A percentile compares a stretch with the other conserved stretches of the same genome.
Evolutionary conservation across 2,797 vertebrate genomes (phyloP).

Genomic region (Pangasius sanitwongsei): DNA sequence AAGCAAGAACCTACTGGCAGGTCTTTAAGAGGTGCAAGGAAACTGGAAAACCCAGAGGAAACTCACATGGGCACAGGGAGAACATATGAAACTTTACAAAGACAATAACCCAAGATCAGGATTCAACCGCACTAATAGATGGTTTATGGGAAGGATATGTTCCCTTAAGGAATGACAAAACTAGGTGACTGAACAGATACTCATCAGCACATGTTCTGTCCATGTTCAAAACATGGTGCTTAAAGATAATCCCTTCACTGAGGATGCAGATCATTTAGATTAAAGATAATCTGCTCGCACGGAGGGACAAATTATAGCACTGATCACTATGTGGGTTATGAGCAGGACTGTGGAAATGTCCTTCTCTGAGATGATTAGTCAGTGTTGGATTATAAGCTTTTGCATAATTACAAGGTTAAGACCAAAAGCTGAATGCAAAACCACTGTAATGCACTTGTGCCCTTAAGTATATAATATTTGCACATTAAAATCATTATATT

Average conservation of each 20-base stretch:
- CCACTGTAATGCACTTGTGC: neutral
- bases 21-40: neutral
- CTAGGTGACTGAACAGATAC: neutral
- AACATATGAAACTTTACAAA: neutral
- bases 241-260: conserved; percentile 77
- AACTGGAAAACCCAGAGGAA: neutral
- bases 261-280: conserved; percentile 81
- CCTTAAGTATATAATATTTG: neutral
- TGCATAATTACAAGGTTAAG: neutral
- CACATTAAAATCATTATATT: neutral
- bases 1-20: neutral
- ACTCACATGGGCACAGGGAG: neutral
- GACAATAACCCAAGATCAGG: neutral
- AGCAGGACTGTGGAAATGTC: conserved; percentile 75
- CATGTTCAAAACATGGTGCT: conserved; percentile 71
- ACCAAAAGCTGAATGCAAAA: neutral
- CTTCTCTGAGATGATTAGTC: conserved; percentile 81
- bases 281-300: conserved; percentile 82
- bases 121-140: neutral
- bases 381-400: conserved; percentile 70
- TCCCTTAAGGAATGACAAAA: neutral
- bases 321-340: conserved; percentile 75
- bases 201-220: conserved; percentile 4
- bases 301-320: conserved; percentile 60
- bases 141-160: no score